Evolutionary conservation across 1,140 invertebrate genomes (phyloP).

Genomic region (Drosophila orosa): DNA sequence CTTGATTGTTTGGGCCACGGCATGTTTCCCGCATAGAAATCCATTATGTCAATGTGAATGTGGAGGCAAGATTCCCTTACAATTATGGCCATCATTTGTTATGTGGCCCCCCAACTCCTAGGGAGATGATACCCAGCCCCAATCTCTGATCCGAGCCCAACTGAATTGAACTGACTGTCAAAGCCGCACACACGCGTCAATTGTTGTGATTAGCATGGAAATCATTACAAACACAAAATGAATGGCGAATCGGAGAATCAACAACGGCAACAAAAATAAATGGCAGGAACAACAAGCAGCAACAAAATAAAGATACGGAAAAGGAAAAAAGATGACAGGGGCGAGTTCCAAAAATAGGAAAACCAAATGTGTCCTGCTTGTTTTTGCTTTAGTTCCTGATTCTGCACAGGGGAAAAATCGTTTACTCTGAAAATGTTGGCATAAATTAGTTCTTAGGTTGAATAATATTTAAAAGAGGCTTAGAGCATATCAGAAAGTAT

Average conservation of each 20-base stretch:
- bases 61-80: slow-evolving; percentile 43
- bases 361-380: slow-evolving; percentile 39
- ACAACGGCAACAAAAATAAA: slow-evolving; percentile 39
- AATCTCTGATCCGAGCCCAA: background rate
- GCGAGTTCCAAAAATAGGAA: slow-evolving; percentile 60
- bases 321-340: slow-evolving; percentile 38
- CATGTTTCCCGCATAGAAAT: slow-evolving; percentile 38
- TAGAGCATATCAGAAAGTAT: background rate
- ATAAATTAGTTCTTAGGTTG: background rate
- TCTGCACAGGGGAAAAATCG: slow-evolving; percentile 13
- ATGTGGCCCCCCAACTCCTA: slow-evolving; percentile 15
- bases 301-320: slow-evolving; percentile 6
- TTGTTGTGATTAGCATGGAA: slow-evolving; percentile 81
- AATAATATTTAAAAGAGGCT: no score
- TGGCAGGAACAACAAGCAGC: slow-evolving; percentile 10
- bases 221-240: slow-evolving; percentile 79
- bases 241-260: slow-evolving; percentile 71
- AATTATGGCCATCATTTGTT: slow-evolving; percentile 53
- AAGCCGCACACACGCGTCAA: slow-evolving; percentile 74
- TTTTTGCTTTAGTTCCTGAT: slow-evolving; percentile 25
- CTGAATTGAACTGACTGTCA: slow-evolving; percentile 42
- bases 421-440: rapidly evolving
- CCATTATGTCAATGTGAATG: slow-evolving; percentile 39
- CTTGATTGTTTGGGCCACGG: slow-evolving; percentile 22
- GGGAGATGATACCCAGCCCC: background rate